Conservation (phyloP, 2,888 invertebrate genomes). For the Pinctada fucata region DNA sequence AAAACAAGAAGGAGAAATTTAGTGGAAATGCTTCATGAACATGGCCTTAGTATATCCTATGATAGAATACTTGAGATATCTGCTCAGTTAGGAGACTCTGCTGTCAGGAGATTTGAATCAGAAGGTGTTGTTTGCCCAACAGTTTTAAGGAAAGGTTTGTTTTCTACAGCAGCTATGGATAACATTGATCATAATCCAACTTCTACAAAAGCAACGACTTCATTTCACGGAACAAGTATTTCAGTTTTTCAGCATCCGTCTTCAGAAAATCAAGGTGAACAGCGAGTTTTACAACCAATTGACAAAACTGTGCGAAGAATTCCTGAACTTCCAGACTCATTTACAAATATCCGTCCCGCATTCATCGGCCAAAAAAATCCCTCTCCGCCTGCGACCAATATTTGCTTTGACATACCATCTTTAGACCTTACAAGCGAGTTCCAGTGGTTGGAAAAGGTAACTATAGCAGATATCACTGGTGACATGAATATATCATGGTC, state of each 20-base stretch:
- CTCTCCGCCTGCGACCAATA: too few species aligned
- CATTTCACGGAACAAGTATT: slow-evolving; percentile 38
- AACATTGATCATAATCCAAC: slow-evolving; percentile 57
- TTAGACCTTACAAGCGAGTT: not conserved
- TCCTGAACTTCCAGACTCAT: slow-evolving; percentile 19
- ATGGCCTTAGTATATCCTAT: slow-evolving; percentile 56
- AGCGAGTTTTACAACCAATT: slow-evolving; percentile 14
- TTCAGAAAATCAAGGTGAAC: slow-evolving; percentile 20
- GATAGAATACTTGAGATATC: slow-evolving; percentile 57
- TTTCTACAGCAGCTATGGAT: slow-evolving; percentile 54
- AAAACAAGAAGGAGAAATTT: slow-evolving; percentile 49
- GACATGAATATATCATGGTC: slow-evolving; percentile 12
- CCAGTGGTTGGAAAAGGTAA: slow-evolving; percentile 2
- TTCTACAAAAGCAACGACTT: slow-evolving; percentile 40
- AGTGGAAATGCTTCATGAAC: slow-evolving; percentile 33
- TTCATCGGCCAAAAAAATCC: slow-evolving; percentile 6
- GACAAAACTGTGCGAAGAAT: slow-evolving; percentile 15
- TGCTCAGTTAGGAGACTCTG: slow-evolving; percentile 47
- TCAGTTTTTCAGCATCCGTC: slow-evolving; percentile 36
- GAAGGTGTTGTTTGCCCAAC: slow-evolving; percentile 45
- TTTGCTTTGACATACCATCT: too few species aligned
- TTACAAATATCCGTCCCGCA: slow-evolving; percentile 12
- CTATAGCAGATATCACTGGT: not conserved
- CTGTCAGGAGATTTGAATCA: slow-evolving; percentile 36
- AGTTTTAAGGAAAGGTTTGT: slow-evolving; percentile 44